These are phyloP conservation scores for Lates japonicus DNA, from an alignment of 2,797 vertebrate genomes.

Conservation along the genomic window DNA sequence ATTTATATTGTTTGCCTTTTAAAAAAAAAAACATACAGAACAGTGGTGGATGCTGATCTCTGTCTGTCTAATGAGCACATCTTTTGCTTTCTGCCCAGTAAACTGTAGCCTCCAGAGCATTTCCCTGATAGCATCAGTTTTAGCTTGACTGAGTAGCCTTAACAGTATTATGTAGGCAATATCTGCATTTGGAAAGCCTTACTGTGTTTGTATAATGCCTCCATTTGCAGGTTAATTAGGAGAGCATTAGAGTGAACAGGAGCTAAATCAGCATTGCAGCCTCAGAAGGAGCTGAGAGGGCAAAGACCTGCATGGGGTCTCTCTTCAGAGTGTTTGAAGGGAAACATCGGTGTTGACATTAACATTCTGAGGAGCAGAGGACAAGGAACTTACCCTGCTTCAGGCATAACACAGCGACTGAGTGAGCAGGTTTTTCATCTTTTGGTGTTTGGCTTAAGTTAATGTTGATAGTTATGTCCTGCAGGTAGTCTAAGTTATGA, in stretches of 20 bases:
- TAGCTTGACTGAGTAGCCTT: slow-evolving; percentile 22
- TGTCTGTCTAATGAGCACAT: slow-evolving; percentile 1
- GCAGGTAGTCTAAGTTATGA: background rate
- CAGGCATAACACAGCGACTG: slow-evolving; percentile 19
- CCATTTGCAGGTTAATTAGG: slow-evolving; percentile 66
- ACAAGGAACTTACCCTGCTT: background rate
- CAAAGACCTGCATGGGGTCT: slow-evolving; percentile 25
- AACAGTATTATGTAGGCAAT: slow-evolving; percentile 27
- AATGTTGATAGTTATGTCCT: slow-evolving; percentile 21
- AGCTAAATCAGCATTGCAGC: slow-evolving; percentile 54
- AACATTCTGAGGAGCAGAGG: slow-evolving; percentile 7
- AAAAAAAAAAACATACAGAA: background rate
- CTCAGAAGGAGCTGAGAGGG: slow-evolving; percentile 26
- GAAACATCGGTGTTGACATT: slow-evolving; percentile 53
- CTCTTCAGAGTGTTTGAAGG: slow-evolving; percentile 18
- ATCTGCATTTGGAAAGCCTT: slow-evolving; percentile 42
- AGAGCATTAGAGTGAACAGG: slow-evolving; percentile 49
- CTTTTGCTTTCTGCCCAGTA: slow-evolving; percentile 12
- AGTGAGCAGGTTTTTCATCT: slow-evolving; percentile 33
- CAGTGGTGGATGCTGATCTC: background rate
- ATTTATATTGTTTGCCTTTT: background rate
- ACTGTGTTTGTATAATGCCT: slow-evolving; percentile 41
- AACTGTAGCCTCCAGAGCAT: slow-evolving; percentile 23
- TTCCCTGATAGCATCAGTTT: slow-evolving; percentile 30
- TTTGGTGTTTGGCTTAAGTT: slow-evolving; percentile 19